Percentiles rank a stretch among this genome's conserved stretches.
phyloP scores from a whole-genome alignment of 2,797 vertebrate species.

The Gymnopithys bicolor region DNA sequence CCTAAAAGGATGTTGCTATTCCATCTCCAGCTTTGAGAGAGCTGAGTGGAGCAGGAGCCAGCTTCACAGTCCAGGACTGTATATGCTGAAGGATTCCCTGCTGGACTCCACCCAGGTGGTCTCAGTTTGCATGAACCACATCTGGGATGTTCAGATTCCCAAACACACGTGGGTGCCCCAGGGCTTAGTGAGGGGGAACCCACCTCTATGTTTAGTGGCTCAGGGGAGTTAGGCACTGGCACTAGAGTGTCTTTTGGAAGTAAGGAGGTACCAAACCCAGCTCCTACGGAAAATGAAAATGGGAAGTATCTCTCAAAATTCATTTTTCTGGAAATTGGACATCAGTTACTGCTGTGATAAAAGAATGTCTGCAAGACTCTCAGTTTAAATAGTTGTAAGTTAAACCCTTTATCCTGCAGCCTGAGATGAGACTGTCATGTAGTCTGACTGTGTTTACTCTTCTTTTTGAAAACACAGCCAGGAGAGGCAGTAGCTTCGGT shows the following conservation, averaged over 20 bases:
- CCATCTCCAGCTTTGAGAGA: not conserved
- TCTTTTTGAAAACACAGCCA: not conserved
- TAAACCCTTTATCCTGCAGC: not conserved
- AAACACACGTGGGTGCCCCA: not conserved
- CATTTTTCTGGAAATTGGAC: not conserved
- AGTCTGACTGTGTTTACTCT: not conserved
- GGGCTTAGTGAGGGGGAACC: fast-evolving
- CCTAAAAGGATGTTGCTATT: not conserved
- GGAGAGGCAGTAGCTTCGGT: not conserved
- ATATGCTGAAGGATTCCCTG: not conserved
- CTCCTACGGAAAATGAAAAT: not conserved
- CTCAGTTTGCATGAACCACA: not conserved
- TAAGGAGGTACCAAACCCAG: not conserved
- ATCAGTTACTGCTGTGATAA: not conserved
- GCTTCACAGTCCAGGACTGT: not conserved
- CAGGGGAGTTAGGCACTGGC: too few relatives aligned
- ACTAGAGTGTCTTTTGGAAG: fast-evolving
- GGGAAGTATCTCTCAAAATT: not conserved
- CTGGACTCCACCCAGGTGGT: fast-evolving
- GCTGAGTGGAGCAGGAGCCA: not conserved
- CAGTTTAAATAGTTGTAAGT: not conserved
- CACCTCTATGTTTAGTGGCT: fast-evolving
- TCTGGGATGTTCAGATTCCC: not conserved
- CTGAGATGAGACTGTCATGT: not conserved
- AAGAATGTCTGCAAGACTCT: not conserved